Percentiles rank a stretch among this genome's conserved stretches.
Conservation (phyloP, 2,797 vertebrate species). For the Siniperca scherzeri region DNA sequence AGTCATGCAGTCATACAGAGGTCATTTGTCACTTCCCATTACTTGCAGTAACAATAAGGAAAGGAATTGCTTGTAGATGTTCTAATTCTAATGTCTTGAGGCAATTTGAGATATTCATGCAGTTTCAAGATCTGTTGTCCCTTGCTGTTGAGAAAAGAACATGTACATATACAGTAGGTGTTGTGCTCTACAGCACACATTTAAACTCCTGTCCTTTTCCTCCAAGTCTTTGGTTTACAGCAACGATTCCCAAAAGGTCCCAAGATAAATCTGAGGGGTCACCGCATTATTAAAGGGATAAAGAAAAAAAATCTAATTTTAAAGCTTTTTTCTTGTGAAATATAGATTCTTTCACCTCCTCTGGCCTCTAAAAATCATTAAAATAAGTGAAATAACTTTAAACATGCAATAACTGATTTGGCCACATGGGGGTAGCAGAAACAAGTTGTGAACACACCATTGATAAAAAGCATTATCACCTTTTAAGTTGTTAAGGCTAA, state of each 20-base stretch:
- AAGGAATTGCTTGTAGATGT: neutral
- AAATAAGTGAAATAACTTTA: neutral
- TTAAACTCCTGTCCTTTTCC: neutral
- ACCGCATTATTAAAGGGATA: neutral
- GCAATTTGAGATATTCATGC: neutral
- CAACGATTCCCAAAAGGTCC: neutral
- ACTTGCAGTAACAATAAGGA: neutral
- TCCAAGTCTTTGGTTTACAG: neutral
- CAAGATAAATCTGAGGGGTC: neutral
- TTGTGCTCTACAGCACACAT: neutral
- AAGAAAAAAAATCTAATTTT: neutral
- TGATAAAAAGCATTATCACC: too few relatives aligned
- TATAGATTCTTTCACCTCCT: neutral
- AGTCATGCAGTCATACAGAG: constrained; percentile 50
- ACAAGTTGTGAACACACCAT: too few relatives aligned
- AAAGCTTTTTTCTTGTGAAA: neutral
- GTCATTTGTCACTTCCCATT: constrained; percentile 26
- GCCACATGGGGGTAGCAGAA: neutral
- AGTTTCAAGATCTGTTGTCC: neutral
- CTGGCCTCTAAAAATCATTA: neutral
- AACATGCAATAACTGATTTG: neutral
- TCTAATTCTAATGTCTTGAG: neutral
- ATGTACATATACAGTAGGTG: neutral
- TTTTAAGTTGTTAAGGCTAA: too few relatives aligned
- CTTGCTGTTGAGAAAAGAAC: neutral